These are phyloP conservation scores for Drosophila equinoxialis DNA, from an alignment of 1,140 invertebrate species.

Conservation along the genomic window DNA sequence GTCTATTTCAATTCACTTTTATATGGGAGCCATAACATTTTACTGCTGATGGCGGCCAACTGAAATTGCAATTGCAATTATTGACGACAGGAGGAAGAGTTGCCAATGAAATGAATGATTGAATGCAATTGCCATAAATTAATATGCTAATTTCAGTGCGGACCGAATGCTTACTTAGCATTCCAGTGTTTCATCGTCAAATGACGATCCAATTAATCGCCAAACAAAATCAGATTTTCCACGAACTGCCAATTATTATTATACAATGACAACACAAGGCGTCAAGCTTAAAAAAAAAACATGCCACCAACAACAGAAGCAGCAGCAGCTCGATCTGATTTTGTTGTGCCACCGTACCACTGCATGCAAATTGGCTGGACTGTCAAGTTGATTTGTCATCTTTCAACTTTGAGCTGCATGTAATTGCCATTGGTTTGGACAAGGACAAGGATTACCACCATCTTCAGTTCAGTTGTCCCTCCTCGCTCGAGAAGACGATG, in stretches of 20 bases:
- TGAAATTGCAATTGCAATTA: conserved; percentile 56
- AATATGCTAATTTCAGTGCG: conserved; percentile 69
- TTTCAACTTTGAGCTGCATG: conserved; percentile 79
- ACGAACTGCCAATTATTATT: conserved; percentile 80
- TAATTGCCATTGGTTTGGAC: conserved; percentile 62
- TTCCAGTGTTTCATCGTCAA: conserved; percentile 29
- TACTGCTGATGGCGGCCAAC: conserved; percentile 53
- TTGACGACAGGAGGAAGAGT: conserved; percentile 32
- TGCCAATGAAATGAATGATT: conserved; percentile 53
- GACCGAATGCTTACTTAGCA: conserved; percentile 26
- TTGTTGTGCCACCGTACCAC: conserved; percentile 17
- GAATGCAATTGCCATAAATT: conserved; percentile 64
- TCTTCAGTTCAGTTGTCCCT: conserved; percentile 3
- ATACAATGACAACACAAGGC: conserved; percentile 56
- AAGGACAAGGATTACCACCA: conserved; percentile 31
- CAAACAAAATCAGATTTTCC: conserved; percentile 70
- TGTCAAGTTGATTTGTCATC: conserved; percentile 80
- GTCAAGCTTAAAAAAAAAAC: conserved; percentile 56
- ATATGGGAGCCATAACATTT: conserved; percentile 63
- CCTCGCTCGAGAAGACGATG: conserved; percentile 39
- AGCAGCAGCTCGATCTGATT: conserved; percentile 20
- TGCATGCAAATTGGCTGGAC: conserved; percentile 70
- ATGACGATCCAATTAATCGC: conserved; percentile 68
- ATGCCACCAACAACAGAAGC: conserved; percentile 17
- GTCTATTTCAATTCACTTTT: conserved; percentile 69